These are phyloP conservation scores for Bicyclus anynana DNA, from an alignment of 1,140 invertebrate genomes.

Conservation along the genomic window DNA sequence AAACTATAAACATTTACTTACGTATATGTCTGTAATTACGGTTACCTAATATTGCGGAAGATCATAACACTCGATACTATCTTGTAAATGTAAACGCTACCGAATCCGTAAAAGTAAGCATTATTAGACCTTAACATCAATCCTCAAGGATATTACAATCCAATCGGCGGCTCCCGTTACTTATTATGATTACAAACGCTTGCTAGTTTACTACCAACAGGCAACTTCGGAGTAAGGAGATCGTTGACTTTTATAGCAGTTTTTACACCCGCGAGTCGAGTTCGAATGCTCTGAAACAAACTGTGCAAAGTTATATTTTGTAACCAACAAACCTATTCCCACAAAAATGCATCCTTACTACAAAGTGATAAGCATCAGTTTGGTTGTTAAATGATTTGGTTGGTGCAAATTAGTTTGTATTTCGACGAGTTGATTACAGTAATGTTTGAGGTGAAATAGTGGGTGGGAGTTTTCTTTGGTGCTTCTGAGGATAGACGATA, in stretches of 20 bases:
- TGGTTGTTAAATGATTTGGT: background rate
- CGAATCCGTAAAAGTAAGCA: background rate
- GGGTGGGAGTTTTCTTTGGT: conserved; percentile 22
- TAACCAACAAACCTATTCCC: background rate
- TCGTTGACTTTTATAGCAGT: conserved; percentile 66
- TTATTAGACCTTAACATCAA: conserved; percentile 1
- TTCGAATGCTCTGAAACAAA: conserved; percentile 28
- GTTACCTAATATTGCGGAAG: too few relatives aligned
- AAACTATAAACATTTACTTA: too few relatives aligned
- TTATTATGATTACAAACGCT: conserved; percentile 46
- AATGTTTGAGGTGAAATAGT: conserved; percentile 57
- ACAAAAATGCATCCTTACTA: conserved; percentile 7
- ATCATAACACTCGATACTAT: too few relatives aligned
- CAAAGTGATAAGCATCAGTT: conserved; percentile 13
- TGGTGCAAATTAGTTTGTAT: background rate
- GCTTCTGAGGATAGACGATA: conserved; percentile 18
- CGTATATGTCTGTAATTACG: too few relatives aligned
- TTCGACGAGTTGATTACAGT: conserved; percentile 53
- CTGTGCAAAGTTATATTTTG: conserved; percentile 27
- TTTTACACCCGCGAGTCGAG: conserved; percentile 53
- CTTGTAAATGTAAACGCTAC: background rate
- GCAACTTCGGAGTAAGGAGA: conserved; percentile 40
- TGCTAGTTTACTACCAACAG: conserved; percentile 37
- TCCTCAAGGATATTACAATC: conserved; percentile 10
- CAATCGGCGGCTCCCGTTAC: conserved; percentile 35